Base-by-base conservation (phyloP, 2,113 vertebrate species). In the Callithrix jacchus region DNA sequence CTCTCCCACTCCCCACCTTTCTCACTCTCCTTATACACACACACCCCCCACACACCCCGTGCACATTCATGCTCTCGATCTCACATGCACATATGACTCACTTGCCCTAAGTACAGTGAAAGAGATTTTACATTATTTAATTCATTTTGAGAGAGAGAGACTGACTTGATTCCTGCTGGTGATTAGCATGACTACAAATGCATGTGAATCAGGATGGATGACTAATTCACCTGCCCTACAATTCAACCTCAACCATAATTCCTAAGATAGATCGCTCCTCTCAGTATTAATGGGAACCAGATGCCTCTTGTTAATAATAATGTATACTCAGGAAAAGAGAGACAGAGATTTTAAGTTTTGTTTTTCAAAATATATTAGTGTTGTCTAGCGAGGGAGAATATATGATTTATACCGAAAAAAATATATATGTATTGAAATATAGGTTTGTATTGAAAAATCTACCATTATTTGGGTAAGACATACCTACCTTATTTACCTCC, bases 241-340 rank as follows among this genome's bases (percentile, higher is more conserved):
- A 98, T 98, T 98, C 98, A 99, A 98, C 99, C 99, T 98, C 98
- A 98, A 97, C 98, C 97, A 95, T 98, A 98, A 99, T 99, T 99
- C 99, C 98, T 99, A 98, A 98, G 96, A 99, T 98, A 98, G 98
- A 98, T 98, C 96, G 77, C 74, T 96, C 97, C 98, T 98, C 97
- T 97, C 97, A 93, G 92, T 98, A 98, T 98, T 99, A 99, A 99
- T 98, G 96, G 98, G 98, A 99, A 98, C 98, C 99, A 99, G 99
- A 99, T 99, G 99, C 98, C 97, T 98, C 98, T 98, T 98, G 98
- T 99, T 99, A 98, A 99, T 99, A 98, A 97, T 98, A 98, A 95
- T 42, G 92, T 97, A 97, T 98, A 93, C 96, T 96, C 91, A 84
- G 52, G 81, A 94, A 76, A n/a, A 93, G 76, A 92, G 70, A 93